Evolutionary conservation across 92 coral and sea anemone species (phyloP).

Genomic region (Palythoa grandiflora): DNA sequence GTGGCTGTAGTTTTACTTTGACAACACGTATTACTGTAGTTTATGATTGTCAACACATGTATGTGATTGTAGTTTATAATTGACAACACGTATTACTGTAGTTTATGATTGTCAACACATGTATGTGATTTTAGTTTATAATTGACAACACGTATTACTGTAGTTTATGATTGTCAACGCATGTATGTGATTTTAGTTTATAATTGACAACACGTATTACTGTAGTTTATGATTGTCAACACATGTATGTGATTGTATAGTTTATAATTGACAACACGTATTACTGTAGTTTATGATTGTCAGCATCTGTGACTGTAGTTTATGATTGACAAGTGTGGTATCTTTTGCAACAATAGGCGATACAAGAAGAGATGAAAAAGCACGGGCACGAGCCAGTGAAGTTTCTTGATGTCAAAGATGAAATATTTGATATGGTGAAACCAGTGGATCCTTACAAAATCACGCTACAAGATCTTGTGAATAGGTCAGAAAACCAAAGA

Average conservation of each 20-base stretch:
- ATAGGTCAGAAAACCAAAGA: constrained; percentile 67
- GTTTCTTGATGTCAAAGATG: constrained; percentile 99
- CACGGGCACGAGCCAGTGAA: constrained; percentile 99
- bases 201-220: no score
- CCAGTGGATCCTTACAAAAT: constrained; percentile 94
- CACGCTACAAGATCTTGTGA: constrained; percentile 91
- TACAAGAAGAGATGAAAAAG: constrained; percentile 97
- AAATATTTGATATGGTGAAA: constrained; percentile 98
- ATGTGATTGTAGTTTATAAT: background rate
- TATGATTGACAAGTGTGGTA: background rate
- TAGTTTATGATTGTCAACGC: background rate
- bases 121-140: no score
- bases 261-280: background rate
- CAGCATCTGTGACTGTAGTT: background rate
- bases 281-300: background rate
- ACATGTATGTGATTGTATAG: no score
- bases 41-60: no score
- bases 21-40: no score
- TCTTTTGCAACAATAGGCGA: constrained; percentile 67
- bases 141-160: no score
- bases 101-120: no score
- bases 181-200: no score
- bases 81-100: no score
- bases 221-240: no score
- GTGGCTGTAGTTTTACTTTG: no score